Evolutionary conservation across 2,888 invertebrate species (phyloP).

Genomic region (Silvanus unidentatus): DNA sequence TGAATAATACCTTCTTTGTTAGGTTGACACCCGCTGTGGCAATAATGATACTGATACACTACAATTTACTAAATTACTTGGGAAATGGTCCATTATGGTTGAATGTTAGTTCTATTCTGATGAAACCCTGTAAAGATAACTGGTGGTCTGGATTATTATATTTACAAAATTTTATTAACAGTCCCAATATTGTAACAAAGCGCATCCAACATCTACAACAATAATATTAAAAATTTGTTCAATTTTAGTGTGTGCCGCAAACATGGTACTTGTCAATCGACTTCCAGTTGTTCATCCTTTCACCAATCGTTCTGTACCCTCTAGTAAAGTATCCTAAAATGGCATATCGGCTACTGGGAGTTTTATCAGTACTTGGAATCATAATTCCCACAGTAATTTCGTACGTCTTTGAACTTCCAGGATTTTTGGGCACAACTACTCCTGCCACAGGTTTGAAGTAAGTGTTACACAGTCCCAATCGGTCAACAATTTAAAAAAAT

Average conservation of each 20-base stretch:
- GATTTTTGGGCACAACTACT: not conserved
- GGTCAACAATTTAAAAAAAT: not conserved
- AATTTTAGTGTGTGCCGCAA: constrained; percentile 2
- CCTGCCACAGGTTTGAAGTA: no score
- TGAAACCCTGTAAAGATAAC: constrained; percentile 37
- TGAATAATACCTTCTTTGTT: no score
- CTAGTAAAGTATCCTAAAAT: not conserved
- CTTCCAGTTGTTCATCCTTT: constrained; percentile 25
- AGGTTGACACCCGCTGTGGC: constrained; percentile 36
- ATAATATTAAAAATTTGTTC: no score
- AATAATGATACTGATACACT: constrained; percentile 8
- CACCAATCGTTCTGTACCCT: constrained; percentile 9
- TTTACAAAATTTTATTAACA: constrained; percentile 45
- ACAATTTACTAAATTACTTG: constrained; percentile 7
- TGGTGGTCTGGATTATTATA: constrained; percentile 51
- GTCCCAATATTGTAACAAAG: not conserved
- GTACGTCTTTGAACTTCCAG: not conserved
- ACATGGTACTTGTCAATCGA: constrained; percentile 1
- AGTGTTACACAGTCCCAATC: not conserved
- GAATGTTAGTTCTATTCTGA: not conserved
- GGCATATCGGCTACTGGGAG: not conserved
- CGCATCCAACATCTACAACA: not conserved
- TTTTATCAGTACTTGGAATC: not conserved
- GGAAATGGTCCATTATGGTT: constrained; percentile 37
- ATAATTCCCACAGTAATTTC: constrained; percentile 5